Base-by-base conservation (phyloP, 2,797 vertebrate genomes). In the Muscicapa striata region DNA sequence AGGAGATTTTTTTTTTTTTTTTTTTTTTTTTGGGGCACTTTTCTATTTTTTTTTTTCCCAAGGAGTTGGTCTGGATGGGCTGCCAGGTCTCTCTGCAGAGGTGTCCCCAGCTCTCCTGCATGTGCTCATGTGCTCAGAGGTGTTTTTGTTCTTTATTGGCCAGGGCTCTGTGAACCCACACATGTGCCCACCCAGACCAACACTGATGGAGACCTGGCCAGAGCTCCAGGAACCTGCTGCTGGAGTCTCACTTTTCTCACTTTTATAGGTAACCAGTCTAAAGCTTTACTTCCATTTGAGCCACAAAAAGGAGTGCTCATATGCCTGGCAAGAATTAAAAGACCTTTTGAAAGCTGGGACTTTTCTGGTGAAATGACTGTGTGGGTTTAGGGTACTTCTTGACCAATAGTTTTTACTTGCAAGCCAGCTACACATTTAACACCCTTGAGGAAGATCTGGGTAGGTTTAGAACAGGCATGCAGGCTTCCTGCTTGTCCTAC, bases 61-160 rank as follows among this genome's bases (percentile, higher is more conserved):
- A 62, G 83, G 76, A 45, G 23, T 70, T 72, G 36, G 15, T 69
- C 46, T 66, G 76, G 23, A 23, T 7, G 2, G 51, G 29, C 26
- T 85, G 34, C 23, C 23, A 22, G 24, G 45, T 57, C 63, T 70
- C 70, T 46, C 51, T 55, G 81, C 48, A 73, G 67, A 58, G 34
- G 10, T 59, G 32, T 15, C 17, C 29, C 38, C 40, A 43, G n/a
- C 8, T 16, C 34, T 40, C 9, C n/a, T 45, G 29, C 17, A 26
- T 0, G 0, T 61, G 30, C 8, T 48, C 7, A 2, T 1, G 10
- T 8, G 48, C 23, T 87, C 9, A 1, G 3, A 17, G 27, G 26
- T 34, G 46, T 38, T 67, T 38, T 18, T 41, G 36, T 34, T 27
- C 34, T 63, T 59, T 52, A 22, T 1, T 45, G 13, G 6, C 45